Percentiles rank a stretch among this genome's conserved stretches.
Conservation (phyloP, 2,113 vertebrate species). For the Eurypyga helias region DNA sequence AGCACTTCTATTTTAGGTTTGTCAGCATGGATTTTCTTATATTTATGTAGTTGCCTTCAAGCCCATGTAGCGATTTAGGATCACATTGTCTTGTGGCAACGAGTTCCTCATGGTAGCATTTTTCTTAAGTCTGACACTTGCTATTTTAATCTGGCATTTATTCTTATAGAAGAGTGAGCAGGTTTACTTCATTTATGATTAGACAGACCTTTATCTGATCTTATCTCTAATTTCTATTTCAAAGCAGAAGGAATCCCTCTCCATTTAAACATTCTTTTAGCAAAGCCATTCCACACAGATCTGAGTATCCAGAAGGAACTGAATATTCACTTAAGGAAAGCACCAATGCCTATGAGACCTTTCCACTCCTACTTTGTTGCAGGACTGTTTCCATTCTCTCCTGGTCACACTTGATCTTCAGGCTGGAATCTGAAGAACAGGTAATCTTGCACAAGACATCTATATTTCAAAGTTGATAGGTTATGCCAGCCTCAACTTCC, state of each 20-base stretch:
- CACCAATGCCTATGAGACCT: not conserved
- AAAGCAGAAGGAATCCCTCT: not conserved
- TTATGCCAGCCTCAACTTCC: not conserved
- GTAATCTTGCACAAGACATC: not conserved
- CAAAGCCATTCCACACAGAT: not conserved
- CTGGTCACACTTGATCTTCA: not conserved
- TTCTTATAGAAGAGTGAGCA: not conserved
- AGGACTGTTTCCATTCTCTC: not conserved
- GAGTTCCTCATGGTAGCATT: not conserved
- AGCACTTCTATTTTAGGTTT: not conserved
- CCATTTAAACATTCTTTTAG: not conserved
- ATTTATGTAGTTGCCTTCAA: not conserved
- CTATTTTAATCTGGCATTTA: not conserved
- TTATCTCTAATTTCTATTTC: not conserved
- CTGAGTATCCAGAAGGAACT: not conserved
- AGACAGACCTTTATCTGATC: not conserved
- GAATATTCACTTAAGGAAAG: not conserved
- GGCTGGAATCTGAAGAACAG: not conserved
- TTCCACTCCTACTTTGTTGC: not conserved
- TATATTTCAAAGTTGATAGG: not conserved
- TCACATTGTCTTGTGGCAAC: not conserved
- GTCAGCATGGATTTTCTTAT: not conserved
- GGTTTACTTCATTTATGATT: not conserved
- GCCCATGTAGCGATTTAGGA: fast-evolving
- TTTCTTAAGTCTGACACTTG: not conserved